phyloP scores from a whole-genome alignment of 2,888 invertebrate species.

The Scaptomyza parva region DNA sequence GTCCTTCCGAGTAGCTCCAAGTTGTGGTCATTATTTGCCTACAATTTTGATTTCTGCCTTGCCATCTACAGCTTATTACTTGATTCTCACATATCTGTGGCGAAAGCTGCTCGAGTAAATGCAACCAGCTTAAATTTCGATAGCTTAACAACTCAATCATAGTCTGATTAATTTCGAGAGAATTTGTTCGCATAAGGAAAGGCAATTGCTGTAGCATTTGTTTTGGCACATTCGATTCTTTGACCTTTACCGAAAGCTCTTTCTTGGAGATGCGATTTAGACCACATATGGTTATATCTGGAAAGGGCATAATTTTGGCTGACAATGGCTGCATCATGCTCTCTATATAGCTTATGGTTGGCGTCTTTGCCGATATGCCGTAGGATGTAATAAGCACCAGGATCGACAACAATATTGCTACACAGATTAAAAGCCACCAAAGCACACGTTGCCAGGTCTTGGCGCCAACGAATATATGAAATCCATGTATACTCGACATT shows the following conservation, averaged over 20 bases:
- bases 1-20: conserved; percentile 84
- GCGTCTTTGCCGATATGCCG: conserved; percentile 86
- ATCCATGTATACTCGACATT: conserved; percentile 82
- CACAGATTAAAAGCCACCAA: conserved; percentile 87
- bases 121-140: conserved; percentile 23
- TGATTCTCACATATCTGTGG: conserved; percentile 86
- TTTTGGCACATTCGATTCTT: conserved; percentile 82
- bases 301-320: conserved; percentile 85
- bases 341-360: conserved; percentile 86
- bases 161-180: neutral
- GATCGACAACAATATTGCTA: conserved; percentile 85
- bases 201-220: conserved; percentile 56
- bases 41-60: conserved; percentile 86
- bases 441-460: conserved; percentile 75
- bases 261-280: conserved; percentile 85
- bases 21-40: conserved; percentile 85
- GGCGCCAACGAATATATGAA: conserved; percentile 75
- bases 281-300: conserved; percentile 86
- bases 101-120: conserved; percentile 82
- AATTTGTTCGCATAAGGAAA: conserved; percentile 30
- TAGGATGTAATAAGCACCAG: conserved; percentile 86
- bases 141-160: neutral
- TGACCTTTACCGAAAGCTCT: conserved; percentile 75
- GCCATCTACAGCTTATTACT: conserved; percentile 87
- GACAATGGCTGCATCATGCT: conserved; percentile 85